Percentiles rank a stretch among this genome's conserved stretches.
Conservation (phyloP, 2,888 invertebrate genomes). For the Pollenia amentaria region DNA sequence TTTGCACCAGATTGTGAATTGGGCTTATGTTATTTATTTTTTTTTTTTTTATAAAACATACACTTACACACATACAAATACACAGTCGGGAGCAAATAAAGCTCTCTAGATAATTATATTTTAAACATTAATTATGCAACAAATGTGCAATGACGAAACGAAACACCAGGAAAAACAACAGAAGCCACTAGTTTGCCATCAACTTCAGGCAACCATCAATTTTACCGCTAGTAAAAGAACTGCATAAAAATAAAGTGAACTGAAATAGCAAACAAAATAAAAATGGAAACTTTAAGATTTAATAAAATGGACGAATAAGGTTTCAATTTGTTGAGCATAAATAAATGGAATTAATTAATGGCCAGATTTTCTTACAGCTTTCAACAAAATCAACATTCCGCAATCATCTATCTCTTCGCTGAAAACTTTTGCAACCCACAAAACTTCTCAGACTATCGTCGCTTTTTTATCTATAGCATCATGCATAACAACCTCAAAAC, state of each 20-base stretch:
- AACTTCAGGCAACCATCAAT: background rate
- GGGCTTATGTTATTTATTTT: too few relatives aligned
- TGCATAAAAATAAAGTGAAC: background rate
- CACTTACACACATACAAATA: background rate
- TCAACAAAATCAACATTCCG: too few relatives aligned
- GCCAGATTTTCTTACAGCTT: too few relatives aligned
- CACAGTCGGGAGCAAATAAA: slow-evolving; percentile 20
- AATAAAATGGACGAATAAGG: too few relatives aligned
- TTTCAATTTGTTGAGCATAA: too few relatives aligned
- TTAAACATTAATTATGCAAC: slow-evolving; percentile 64
- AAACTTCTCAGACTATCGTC: background rate
- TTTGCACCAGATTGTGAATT: too few relatives aligned
- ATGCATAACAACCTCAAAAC: slow-evolving; percentile 18
- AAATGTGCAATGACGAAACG: slow-evolving; percentile 52
- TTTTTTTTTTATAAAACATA: slow-evolving; percentile 3
- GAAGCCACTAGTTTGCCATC: slow-evolving; percentile 2
- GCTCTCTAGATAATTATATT: slow-evolving; percentile 69
- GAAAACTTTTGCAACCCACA: background rate
- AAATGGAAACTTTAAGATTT: too few relatives aligned
- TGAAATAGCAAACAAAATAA: background rate
- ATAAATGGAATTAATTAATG: too few relatives aligned
- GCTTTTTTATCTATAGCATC: background rate
- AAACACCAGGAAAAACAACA: slow-evolving; percentile 21
- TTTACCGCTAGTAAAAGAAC: slow-evolving; percentile 3
- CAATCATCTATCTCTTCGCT: too few relatives aligned